Evolutionary conservation across 2,797 vertebrate species (phyloP).

Genomic region (Eutrigla gurnardus): DNA sequence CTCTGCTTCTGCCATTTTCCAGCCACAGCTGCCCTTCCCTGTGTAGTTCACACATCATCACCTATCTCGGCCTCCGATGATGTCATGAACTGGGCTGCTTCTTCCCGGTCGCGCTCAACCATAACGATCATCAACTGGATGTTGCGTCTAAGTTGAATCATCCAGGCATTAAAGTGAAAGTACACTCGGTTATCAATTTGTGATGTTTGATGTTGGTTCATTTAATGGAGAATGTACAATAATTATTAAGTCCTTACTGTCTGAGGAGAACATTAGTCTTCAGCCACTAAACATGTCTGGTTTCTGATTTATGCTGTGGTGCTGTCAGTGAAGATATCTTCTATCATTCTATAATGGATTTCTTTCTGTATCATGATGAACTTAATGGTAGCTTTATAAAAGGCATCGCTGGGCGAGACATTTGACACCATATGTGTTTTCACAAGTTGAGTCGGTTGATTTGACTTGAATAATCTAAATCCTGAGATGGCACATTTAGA

Average conservation of each 20-base stretch:
- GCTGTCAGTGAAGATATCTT: not conserved
- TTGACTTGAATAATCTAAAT: not conserved
- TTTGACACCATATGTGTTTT: not conserved
- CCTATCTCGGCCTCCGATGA: conserved; percentile 56
- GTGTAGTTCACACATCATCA: conserved; percentile 73
- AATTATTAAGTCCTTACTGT: not conserved
- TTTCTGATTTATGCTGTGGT: not conserved
- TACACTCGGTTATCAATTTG: conserved; percentile 25
- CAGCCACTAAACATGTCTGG: not conserved
- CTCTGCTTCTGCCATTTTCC: conserved; percentile 33
- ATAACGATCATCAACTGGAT: conserved; percentile 30
- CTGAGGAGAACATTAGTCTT: conserved; percentile 9
- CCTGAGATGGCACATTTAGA: conserved; percentile 24
- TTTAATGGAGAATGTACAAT: conserved; percentile 4
- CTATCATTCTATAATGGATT: not conserved
- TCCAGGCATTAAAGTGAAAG: conserved; percentile 29
- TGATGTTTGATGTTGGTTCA: conserved; percentile 4
- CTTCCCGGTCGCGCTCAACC: conserved; percentile 27
- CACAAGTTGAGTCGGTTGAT: not conserved
- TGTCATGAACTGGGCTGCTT: conserved; percentile 54
- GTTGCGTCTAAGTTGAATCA: conserved; percentile 36
- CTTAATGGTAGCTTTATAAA: not conserved
- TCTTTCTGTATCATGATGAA: not conserved
- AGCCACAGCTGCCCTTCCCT: conserved; percentile 64
- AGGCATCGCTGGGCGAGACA: not conserved